phyloP scores from a whole-genome alignment of 2,797 vertebrate genomes.

The Semaprochilodus insignis region DNA sequence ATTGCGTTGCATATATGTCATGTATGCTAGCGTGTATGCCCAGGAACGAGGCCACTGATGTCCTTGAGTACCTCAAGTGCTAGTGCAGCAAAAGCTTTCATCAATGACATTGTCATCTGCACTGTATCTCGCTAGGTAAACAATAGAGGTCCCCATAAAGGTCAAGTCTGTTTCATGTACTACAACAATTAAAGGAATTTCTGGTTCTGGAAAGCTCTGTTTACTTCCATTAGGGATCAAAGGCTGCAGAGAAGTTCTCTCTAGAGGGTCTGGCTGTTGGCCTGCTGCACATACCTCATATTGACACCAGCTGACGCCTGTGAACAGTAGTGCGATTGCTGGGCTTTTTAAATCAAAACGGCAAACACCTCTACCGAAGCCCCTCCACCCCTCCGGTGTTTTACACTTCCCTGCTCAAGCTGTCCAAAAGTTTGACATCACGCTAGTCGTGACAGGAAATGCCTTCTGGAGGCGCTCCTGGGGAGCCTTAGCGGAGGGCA shows the following conservation, averaged over 20 bases:
- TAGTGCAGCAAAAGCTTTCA: background rate
- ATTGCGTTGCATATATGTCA: background rate
- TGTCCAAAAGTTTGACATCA: conserved; percentile 47
- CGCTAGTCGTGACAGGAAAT: conserved; percentile 53
- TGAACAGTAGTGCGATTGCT: conserved; percentile 25
- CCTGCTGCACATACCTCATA: conserved; percentile 13
- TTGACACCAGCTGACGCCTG: conserved; percentile 5
- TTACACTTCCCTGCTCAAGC: conserved; percentile 12
- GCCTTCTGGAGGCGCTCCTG: conserved; percentile 41
- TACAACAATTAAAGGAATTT: conserved; percentile 10
- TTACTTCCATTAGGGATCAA: conserved; percentile 22
- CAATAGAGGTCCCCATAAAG: background rate
- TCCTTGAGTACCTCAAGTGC: background rate
- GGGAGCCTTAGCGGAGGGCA: conserved; percentile 28
- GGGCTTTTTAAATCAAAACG: conserved; percentile 30
- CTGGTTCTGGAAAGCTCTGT: background rate
- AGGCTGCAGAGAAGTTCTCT: background rate
- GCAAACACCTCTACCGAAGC: conserved; percentile 11
- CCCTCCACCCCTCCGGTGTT: conserved; percentile 1
- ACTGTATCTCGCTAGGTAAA: conserved; percentile 13
- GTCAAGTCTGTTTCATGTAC: conserved; percentile 34
- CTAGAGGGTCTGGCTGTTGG: background rate
- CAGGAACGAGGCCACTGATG: background rate
- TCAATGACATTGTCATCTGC: background rate
- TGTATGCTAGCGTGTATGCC: background rate